These are phyloP conservation scores for Bradysia coprophila DNA, from an alignment of 1,140 invertebrate genomes.

Conservation along the genomic window DNA sequence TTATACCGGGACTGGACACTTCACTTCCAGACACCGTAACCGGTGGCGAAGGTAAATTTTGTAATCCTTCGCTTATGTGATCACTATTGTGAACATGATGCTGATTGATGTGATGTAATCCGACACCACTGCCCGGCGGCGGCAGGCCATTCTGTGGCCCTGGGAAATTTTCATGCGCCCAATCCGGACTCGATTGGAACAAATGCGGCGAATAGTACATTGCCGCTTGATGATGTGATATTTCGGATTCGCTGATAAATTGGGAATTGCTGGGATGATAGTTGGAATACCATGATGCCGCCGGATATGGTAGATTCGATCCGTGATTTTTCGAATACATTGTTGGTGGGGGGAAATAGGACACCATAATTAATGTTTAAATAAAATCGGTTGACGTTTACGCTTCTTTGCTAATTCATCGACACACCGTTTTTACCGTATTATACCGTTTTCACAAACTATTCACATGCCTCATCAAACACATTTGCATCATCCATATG, in stretches of 20 bases:
- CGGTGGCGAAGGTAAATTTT: constrained; percentile 27
- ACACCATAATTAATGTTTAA: constrained; percentile 1
- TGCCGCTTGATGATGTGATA: not conserved
- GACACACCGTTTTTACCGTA: too few relatives aligned
- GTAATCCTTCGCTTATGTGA: not conserved
- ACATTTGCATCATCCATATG: too few relatives aligned
- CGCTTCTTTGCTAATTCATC: too few relatives aligned
- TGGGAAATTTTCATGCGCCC: not conserved
- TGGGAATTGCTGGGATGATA: not conserved
- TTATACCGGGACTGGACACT: constrained; percentile 39
- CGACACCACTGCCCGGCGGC: not conserved
- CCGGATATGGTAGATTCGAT: not conserved
- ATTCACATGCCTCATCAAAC: too few relatives aligned
- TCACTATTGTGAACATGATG: not conserved
- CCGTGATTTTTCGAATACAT: not conserved
- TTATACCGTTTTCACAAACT: too few relatives aligned
- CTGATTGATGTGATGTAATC: not conserved
- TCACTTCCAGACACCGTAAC: constrained; percentile 43
- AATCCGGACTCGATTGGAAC: not conserved
- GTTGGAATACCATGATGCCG: not conserved
- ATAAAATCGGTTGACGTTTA: too few relatives aligned
- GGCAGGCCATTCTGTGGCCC: not conserved
- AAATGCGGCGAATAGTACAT: not conserved
- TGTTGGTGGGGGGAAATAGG: not conserved
- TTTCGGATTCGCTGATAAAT: not conserved